Evolutionary conservation across 1,140 invertebrate genomes (phyloP), one percentile per base, ranked within the genome.

Genomic region (Saccostrea cuccullata): DNA sequence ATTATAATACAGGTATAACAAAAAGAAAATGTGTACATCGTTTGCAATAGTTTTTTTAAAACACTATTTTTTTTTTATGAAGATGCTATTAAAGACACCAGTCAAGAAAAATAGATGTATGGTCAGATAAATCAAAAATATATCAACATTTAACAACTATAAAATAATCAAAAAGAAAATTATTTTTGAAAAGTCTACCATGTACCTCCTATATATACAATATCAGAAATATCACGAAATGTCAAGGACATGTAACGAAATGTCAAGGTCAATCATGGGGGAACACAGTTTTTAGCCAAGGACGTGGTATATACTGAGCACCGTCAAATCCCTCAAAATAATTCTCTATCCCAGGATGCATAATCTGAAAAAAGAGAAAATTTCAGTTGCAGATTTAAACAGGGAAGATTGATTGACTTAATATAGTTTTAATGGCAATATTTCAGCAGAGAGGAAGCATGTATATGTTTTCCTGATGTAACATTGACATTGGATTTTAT

Each of bases 311-410:
- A 88, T 95, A 95, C 87, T 94, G 93, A 77, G 90, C 92, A 55
- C 94, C 95, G 90, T 95, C 94, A 92, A 92, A 95, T 11, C 84
- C 88, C 84, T 94, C 94, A 94, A 95, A 95, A 89, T 95, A 95
- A 58, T 94, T 90, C n/a, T 94, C 93, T 36, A 95, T 30, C 20
- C 90, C 70, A 23, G 95, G 94, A 90, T 95, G 94, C 55, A 93
- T 89, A 15, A 95, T 87, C 94, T 95, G 88, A 88, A 91, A 85
- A 88, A 12, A 73, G 4, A 64, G 4, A n/a, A n/a, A 17, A 64
- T 20, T 5, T 47, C 60, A 67, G 30, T 36, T 0, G 30, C 30
- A 36, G 30, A 36, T 36, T 36, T 36, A 1, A 36, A 36, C 0
- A 36, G 30, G 30, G 30, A 36, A 36, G 30, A 36, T 36, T 36